Conservation (phyloP, 1,140 invertebrate genomes). For the Bombus sylvicola region DNA sequence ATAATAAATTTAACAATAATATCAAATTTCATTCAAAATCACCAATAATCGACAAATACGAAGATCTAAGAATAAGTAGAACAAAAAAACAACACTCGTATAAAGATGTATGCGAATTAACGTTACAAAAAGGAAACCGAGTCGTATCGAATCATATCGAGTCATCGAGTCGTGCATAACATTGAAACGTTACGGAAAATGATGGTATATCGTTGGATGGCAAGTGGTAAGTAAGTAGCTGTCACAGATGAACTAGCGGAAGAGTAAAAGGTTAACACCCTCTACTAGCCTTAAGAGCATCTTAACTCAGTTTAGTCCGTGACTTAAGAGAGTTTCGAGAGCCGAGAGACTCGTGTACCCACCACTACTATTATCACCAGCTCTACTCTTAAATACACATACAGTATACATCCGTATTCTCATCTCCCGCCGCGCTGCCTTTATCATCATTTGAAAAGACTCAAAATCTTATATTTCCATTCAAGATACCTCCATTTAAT, state of each 20-base stretch:
- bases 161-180: slow-evolving; percentile 25
- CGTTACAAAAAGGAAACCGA: slow-evolving; percentile 2
- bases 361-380: not conserved
- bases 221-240: slow-evolving; percentile 38
- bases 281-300: slow-evolving; percentile 56
- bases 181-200: slow-evolving; percentile 67
- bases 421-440: not conserved
- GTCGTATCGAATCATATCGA: too few species aligned
- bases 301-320: slow-evolving; percentile 64
- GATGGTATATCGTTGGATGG: slow-evolving; percentile 42
- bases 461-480: not conserved
- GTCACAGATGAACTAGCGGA: slow-evolving; percentile 54
- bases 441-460: not conserved
- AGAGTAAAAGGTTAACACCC: slow-evolving; percentile 68
- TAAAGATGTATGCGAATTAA: not conserved
- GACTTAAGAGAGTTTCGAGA: slow-evolving; percentile 56
- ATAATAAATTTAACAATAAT: not conserved
- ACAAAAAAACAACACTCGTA: not conserved
- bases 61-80: not conserved
- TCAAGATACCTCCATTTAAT: not conserved
- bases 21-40: too few species aligned
- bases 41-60: too few species aligned
- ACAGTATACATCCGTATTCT: not conserved
- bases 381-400: not conserved
- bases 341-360: not conserved